Conservation (phyloP, 2,888 invertebrate species). For the Diaphora mendica region DNA sequence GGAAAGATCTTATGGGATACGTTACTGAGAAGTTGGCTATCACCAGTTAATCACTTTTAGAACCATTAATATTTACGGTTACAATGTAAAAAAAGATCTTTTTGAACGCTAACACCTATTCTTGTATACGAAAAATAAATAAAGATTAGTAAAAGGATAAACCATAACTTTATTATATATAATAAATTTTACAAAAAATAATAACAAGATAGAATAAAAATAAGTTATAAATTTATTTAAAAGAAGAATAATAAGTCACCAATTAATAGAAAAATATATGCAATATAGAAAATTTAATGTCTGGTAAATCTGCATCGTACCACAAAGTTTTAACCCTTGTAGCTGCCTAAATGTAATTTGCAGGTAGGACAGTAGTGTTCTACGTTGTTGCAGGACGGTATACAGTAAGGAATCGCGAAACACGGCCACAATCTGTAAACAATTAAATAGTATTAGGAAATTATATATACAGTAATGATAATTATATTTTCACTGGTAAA, state of each 20-base stretch:
- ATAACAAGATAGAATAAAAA: not conserved
- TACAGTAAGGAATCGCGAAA: slow-evolving; percentile 71
- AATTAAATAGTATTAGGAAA: not conserved
- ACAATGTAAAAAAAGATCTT: no score
- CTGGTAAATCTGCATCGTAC: not conserved
- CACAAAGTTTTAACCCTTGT: not conserved
- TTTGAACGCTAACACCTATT: no score
- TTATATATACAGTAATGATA: no score
- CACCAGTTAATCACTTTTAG: no score
- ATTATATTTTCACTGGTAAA: no score
- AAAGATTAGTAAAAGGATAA: not conserved
- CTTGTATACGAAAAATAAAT: not conserved
- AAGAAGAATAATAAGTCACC: no score
- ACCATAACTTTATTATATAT: not conserved
- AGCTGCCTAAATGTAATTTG: slow-evolving; percentile 47
- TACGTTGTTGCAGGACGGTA: slow-evolving; percentile 25
- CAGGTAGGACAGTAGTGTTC: slow-evolving; percentile 42
- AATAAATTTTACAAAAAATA: not conserved
- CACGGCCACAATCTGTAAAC: slow-evolving; percentile 49
- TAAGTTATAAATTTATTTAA: no score
- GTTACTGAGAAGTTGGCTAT: no score
- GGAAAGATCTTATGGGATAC: no score
- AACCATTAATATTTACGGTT: no score
- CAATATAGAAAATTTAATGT: no score
- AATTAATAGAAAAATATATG: no score